Evolutionary conservation across 2,113 vertebrate species (phyloP), one percentile per base, ranked within the genome.

Genomic region (Struthidea cinerea): DNA sequence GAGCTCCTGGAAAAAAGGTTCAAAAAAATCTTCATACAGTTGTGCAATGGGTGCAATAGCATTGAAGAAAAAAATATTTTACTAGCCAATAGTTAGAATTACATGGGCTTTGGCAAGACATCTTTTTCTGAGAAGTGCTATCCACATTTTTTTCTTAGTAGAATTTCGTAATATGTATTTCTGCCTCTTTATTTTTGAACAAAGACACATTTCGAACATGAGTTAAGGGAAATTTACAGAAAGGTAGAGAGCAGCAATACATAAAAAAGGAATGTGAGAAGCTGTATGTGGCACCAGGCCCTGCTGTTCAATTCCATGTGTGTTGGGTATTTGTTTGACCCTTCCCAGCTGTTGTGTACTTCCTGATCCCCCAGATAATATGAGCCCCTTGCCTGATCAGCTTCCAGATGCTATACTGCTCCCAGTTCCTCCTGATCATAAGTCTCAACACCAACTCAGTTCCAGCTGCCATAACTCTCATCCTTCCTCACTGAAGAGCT

Each of bases 321-420:
- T 93, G 92, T 84, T 96, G 92, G 94, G 92, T 93, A 93, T 97
- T 96, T 96, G 87, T 55, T 95, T 96, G 93, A 96, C 95, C 95
- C 95, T 96, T 91, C 92, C 82, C 95, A 96, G 96, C 96, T 97
- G 95, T 81, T 97, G 79, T 93, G 71, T 93, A 88, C 93, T 90
- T 95, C 93, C 87, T 83, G 71, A 97, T 96, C 76, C 94, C 90
- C 94, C 1, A 44, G 94, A 94, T 78, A 82, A 95, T 93, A 92
- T 22, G 47, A 92, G 71, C 92, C 93, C 92, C 94, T 96, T 95
- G 95, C 96, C 94, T 95, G 93, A 96, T 97, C 93, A 95, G 93
- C 93, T 96, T 95, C 94, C 95, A 97, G 94, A 94, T 97, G 93
- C 94, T 94, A 15, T 39, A 61, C 85, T 68, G 93, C 81, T 96